Percentiles rank a stretch among this genome's conserved stretches.
Evolutionary conservation across 2,113 vertebrate genomes (phyloP).

Genomic region (Zosterops borbonicus): DNA sequence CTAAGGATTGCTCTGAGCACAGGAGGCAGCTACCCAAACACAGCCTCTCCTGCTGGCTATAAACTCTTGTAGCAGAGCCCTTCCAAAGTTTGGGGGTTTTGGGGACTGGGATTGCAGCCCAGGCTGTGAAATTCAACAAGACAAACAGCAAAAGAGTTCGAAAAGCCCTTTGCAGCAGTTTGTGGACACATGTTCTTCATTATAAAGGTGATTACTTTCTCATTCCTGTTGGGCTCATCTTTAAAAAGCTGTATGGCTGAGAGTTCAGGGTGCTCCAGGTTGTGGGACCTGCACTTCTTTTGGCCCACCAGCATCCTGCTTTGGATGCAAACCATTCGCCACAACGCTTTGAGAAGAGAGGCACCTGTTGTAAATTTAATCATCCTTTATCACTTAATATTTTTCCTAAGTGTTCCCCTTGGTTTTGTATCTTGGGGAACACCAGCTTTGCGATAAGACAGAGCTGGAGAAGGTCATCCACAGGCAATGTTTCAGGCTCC

Average conservation of each 20-base stretch:
- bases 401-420: not conserved
- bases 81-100: not conserved
- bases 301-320: not conserved
- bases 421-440: not conserved
- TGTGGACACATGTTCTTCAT: not conserved
- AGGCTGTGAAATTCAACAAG: not conserved
- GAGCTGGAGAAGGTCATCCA: not conserved
- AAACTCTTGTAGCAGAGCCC: not conserved
- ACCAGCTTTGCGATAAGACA: not conserved
- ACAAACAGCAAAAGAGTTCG: not conserved
- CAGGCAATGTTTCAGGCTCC: not conserved
- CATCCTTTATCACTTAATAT: not conserved
- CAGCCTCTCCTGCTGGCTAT: not conserved
- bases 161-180: not conserved
- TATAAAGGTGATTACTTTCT: not conserved
- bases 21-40: not conserved
- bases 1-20: not conserved
- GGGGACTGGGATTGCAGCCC: not conserved
- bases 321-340: rapidly evolving
- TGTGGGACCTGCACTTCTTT: not conserved
- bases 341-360: not conserved
- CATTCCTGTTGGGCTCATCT: not conserved
- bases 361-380: not conserved
- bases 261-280: not conserved
- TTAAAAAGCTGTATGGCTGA: not conserved